Conservation (phyloP, 2,797 vertebrate genomes). For the Cynopterus sphinx region DNA sequence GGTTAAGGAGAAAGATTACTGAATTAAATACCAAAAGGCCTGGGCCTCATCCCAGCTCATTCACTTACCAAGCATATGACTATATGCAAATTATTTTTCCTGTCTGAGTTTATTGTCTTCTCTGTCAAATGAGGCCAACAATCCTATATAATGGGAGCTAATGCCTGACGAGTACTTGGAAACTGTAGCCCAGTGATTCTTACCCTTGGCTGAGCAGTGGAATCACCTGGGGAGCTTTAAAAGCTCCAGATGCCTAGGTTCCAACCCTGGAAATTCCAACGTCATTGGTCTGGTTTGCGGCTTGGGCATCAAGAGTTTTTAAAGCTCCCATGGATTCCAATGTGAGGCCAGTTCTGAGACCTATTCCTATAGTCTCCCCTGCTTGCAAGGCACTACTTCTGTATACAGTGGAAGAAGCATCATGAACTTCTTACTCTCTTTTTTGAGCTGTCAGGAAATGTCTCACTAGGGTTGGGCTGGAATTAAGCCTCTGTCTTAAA, state of each 20-base stretch:
- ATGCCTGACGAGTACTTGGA: neutral
- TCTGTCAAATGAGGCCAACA: neutral
- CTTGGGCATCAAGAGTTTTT: neutral
- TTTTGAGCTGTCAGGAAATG: slow-evolving; percentile 51
- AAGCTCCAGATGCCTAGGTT: neutral
- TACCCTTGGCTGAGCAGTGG: neutral
- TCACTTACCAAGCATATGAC: neutral
- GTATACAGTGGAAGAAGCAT: slow-evolving; percentile 1
- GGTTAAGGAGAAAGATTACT: neutral
- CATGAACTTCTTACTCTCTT: slow-evolving; percentile 23
- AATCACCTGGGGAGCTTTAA: slow-evolving; percentile 3
- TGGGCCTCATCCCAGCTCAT: neutral
- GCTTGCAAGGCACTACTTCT: neutral
- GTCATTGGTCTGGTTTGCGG: neutral
- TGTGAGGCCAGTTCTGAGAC: neutral
- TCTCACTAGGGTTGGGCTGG: neutral
- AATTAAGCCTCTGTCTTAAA: slow-evolving; percentile 44
- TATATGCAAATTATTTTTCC: neutral
- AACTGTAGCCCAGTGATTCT: neutral
- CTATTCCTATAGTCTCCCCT: neutral
- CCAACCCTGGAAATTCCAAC: neutral
- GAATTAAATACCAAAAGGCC: neutral
- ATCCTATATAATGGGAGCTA: neutral
- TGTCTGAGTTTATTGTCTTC: neutral
- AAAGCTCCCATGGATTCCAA: neutral